Percentiles rank a stretch among this genome's conserved stretches.
phyloP scores from a whole-genome alignment of 2,113 vertebrate species.

The Calyptommatus sinebrachiatus region DNA sequence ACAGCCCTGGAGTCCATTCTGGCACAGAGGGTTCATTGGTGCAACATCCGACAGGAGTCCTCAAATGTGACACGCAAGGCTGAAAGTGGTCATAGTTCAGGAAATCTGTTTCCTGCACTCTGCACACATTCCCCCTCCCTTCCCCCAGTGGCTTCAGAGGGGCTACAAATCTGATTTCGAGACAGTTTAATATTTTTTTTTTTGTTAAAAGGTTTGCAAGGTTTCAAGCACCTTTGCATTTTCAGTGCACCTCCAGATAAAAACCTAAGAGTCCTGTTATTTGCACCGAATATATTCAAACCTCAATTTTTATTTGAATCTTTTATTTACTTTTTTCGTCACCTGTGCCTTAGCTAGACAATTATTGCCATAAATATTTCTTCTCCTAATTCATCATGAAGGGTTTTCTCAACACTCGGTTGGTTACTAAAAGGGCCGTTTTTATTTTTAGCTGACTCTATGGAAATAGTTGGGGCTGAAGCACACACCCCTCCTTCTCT shows the following conservation, averaged over 20 bases:
- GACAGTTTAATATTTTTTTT: slow-evolving; percentile 19
- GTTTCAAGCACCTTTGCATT: slow-evolving; percentile 34
- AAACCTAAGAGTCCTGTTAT: neutral
- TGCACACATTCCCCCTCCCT: slow-evolving; percentile 4
- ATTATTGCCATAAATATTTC: neutral
- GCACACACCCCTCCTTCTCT: neutral
- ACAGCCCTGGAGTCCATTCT: neutral
- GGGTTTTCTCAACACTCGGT: slow-evolving; percentile 13
- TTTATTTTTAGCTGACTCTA: neutral
- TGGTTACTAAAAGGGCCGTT: neutral
- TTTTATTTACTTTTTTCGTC: neutral
- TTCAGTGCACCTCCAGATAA: slow-evolving; percentile 27
- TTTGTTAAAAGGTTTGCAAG: slow-evolving; percentile 31
- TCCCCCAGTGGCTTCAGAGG: neutral
- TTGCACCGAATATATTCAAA: neutral
- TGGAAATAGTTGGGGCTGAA: neutral
- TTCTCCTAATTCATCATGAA: fast-evolving
- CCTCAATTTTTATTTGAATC: neutral
- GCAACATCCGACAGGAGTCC: neutral
- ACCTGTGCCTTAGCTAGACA: neutral
- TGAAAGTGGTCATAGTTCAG: neutral
- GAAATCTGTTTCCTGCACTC: slow-evolving; percentile 6
- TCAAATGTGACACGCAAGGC: slow-evolving; percentile 16
- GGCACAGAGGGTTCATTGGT: neutral
- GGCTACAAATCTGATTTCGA: slow-evolving; percentile 15